Percentiles rank a stretch among this genome's conserved stretches.
These are phyloP conservation scores for Drosophila nebulosa DNA, from an alignment of 1,140 invertebrate species.

Conservation along the genomic window DNA sequence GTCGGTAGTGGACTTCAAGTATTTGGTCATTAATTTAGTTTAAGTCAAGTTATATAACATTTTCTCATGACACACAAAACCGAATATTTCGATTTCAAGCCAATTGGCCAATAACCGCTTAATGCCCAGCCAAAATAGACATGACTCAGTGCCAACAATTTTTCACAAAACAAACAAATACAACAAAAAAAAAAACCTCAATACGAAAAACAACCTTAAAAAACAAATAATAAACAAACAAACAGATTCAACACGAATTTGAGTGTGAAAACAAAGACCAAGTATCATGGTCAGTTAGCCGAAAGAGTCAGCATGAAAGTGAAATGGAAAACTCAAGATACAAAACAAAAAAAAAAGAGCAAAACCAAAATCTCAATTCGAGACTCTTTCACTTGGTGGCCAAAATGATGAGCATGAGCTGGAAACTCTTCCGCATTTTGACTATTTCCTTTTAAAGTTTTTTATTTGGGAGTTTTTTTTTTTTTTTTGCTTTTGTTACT, in stretches of 20 bases:
- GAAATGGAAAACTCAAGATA: background rate
- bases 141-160: constrained; percentile 38
- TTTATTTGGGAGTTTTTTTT: constrained; percentile 11
- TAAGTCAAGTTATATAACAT: background rate
- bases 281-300: background rate
- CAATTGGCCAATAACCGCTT: constrained; percentile 32
- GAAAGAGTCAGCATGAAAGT: background rate
- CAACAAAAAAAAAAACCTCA: constrained; percentile 62
- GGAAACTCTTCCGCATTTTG: constrained; percentile 54
- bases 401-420: constrained; percentile 41
- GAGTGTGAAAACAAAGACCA: constrained; percentile 1
- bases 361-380: constrained; percentile 14
- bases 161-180: constrained; percentile 22
- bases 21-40: background rate
- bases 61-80: constrained; percentile 27
- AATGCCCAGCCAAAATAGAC: constrained; percentile 29
- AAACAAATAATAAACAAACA: constrained; percentile 1
- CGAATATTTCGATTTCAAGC: constrained; percentile 13
- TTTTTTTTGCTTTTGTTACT: constrained; percentile 30
- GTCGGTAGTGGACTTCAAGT: background rate
- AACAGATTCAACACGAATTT: background rate
- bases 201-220: too few relatives aligned
- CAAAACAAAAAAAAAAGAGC: background rate
- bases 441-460: constrained; percentile 53
- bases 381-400: constrained; percentile 56